Evolutionary conservation across 2,888 invertebrate species (phyloP), one percentile per base, ranked within the genome.

Genomic region (Tachystola acroxantha): DNA sequence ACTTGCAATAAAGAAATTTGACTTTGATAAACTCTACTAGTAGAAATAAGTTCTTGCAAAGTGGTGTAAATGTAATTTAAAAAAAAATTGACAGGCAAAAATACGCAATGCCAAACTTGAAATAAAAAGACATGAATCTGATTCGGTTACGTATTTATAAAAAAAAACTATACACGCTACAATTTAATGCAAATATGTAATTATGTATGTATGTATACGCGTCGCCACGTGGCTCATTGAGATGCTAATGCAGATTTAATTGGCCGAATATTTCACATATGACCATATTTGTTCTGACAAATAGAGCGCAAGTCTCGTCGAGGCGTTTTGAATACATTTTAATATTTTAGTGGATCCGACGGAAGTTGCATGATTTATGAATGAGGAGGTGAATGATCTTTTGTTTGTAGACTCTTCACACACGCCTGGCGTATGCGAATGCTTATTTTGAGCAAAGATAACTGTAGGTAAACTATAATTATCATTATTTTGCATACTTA

Each of bases 281-380:
- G 29, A 12, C 31, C 32, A 25, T 22, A 24, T 30, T 40, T 40
- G 33, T 36, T 25, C 33, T 29, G 30, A 36, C 40, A 40, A 36
- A 40, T 36, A 32, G 25, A 33, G 33, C 10, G 30, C 29, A 33
- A 33, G 32, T 36, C 25, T 36, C 30, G 26, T 19, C 36, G 33
- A 32, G 32, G 36, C 13, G 29, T 19, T 36, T 30, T 34, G 40
- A 40, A 40, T 40, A 40, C 7, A 40, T 40, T 36, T 40, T 40
- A 24, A 40, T 40, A 40, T 32, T 40, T 35, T 36, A 39, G 25
- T 11, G 10, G 7, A 36, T 36, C 24, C 5, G n/a, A 24, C 32
- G 36, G 34, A 36, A 36, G 29, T n/a, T 36, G 22, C 22, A 29
- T 40, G 36, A 36, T 33, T 33, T 36, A 28, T 36, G 24, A 11